Conservation (phyloP, 2,113 vertebrate species). For the Callopanchax toddi region DNA sequence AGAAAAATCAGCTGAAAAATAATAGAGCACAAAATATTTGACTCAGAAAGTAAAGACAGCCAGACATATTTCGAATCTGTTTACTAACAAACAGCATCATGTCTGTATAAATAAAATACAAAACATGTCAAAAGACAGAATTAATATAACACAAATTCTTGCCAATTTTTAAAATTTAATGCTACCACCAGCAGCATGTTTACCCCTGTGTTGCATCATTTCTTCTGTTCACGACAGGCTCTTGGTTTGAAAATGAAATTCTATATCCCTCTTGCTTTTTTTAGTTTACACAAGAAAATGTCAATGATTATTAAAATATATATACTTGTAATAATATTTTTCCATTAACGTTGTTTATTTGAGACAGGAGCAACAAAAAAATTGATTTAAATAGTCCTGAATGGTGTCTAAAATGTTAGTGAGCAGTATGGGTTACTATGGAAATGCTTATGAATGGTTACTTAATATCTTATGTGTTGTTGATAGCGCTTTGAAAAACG, state of each 20-base stretch:
- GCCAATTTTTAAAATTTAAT: not conserved
- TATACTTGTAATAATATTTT: not conserved
- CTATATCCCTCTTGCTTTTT: not conserved
- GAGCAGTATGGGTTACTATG: no score
- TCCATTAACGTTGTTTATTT: not conserved
- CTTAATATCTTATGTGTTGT: no score
- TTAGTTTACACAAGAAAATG: not conserved
- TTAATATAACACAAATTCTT: not conserved
- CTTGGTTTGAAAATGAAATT: not conserved
- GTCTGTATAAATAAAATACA: not conserved
- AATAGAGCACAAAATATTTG: conserved; percentile 4
- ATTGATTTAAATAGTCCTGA: not conserved
- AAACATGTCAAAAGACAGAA: no score
- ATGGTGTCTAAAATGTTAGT: not conserved
- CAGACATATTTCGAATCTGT: not conserved
- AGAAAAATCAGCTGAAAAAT: not conserved
- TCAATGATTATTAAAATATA: not conserved
- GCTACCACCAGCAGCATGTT: not conserved
- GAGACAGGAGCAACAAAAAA: not conserved
- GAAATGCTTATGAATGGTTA: no score
- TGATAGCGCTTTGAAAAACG: no score
- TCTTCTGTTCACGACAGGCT: not conserved
- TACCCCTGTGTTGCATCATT: not conserved
- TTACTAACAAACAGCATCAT: not conserved
- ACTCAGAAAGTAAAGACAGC: not conserved